phyloP scores from a whole-genome alignment of 1,140 invertebrate species.

The Lepidurus packardi region DNA sequence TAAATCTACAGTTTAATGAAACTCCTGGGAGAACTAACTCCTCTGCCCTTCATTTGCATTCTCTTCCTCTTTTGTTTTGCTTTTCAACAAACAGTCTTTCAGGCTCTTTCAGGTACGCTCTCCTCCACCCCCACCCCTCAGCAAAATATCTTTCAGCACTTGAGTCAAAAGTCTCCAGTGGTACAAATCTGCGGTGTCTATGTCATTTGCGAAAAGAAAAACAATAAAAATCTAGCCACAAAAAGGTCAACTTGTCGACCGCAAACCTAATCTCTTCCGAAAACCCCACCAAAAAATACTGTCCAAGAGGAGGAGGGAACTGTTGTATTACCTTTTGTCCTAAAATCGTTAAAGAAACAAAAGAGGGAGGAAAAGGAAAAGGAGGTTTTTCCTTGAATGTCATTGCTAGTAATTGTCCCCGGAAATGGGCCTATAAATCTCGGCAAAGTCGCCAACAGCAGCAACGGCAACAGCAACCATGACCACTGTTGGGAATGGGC shows the following conservation, averaged over 20 bases:
- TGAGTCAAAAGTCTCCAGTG: background rate
- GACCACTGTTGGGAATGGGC: background rate
- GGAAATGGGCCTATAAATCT: constrained; percentile 21
- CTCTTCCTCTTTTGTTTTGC: background rate
- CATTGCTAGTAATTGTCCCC: constrained; percentile 15
- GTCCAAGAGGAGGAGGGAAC: background rate
- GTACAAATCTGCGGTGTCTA: background rate
- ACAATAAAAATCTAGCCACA: background rate
- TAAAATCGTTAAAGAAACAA: background rate
- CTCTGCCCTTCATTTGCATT: background rate
- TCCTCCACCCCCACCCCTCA: too few relatives aligned
- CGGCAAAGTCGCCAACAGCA: background rate
- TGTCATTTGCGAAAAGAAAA: constrained; percentile 11
- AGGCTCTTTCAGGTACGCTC: too few relatives aligned
- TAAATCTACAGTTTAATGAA: constrained; percentile 10
- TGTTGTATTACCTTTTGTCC: constrained; percentile 2
- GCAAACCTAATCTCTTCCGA: constrained; percentile 3
- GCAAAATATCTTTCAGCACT: background rate
- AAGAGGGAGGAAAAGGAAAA: background rate
- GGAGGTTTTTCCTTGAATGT: background rate
- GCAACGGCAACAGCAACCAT: background rate
- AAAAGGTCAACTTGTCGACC: constrained; percentile 1
- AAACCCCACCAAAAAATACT: background rate
- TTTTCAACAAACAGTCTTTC: background rate
- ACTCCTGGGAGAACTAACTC: background rate